phyloP scores from a whole-genome alignment of 2,113 vertebrate genomes.

The Anoura caudifer region DNA sequence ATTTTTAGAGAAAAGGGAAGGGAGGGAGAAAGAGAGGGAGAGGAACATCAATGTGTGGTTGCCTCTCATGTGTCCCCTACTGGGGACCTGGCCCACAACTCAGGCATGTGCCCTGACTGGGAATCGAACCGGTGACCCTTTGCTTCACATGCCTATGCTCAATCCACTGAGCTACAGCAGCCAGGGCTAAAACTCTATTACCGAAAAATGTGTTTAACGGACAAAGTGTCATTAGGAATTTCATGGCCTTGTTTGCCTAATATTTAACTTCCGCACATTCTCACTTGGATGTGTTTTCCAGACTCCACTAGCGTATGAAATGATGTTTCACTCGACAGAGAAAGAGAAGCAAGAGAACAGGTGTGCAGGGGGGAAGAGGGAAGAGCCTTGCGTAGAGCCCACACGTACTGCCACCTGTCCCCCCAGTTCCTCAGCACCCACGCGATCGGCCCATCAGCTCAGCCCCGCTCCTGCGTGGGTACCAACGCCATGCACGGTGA shows the following conservation, averaged over 20 bases:
- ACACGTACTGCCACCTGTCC: accelerated
- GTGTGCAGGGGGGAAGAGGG: too few relatives aligned
- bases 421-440: neutral
- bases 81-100: too few relatives aligned
- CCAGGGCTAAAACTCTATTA: neutral
- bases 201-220: neutral
- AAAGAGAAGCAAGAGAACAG: neutral
- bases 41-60: too few relatives aligned
- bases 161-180: too few relatives aligned
- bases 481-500: accelerated
- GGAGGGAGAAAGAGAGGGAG: too few relatives aligned
- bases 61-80: too few relatives aligned
- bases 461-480: neutral
- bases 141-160: too few relatives aligned
- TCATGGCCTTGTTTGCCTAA: neutral
- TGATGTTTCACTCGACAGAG: neutral
- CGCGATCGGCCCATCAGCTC: neutral
- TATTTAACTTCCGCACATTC: neutral
- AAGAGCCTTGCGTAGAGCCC: accelerated
- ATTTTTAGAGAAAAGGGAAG: too few relatives aligned
- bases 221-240: neutral
- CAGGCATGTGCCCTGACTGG: too few relatives aligned
- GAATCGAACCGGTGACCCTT: too few relatives aligned
- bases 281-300: neutral
- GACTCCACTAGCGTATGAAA: neutral